Percentiles rank a stretch among this genome's conserved stretches.
phyloP scores from a whole-genome alignment of 2,888 invertebrate genomes.

The Drosophila borborema region DNA sequence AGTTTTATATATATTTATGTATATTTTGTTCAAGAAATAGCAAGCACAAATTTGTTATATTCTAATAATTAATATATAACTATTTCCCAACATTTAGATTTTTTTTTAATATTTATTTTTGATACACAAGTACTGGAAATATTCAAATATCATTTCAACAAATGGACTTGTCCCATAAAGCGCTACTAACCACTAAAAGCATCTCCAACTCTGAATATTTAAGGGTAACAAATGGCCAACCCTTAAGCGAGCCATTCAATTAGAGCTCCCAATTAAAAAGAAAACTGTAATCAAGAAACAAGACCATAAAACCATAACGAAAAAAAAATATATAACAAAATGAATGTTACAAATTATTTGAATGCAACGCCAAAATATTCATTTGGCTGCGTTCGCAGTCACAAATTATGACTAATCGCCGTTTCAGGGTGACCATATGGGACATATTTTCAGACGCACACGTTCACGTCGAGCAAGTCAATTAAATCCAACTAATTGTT shows the following conservation, averaged over 20 bases:
- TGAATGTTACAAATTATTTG: conserved; percentile 39
- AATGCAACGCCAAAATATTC: conserved; percentile 32
- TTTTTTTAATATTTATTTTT: too few species aligned
- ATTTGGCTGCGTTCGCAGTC: conserved; percentile 23
- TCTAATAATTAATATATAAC: too few species aligned
- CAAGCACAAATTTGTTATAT: too few species aligned
- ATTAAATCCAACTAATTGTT: conserved; percentile 53
- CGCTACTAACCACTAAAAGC: not conserved
- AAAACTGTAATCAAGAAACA: conserved; percentile 41
- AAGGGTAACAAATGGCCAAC: conserved; percentile 45
- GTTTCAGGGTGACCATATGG: conserved; percentile 54
- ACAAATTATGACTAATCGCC: conserved; percentile 63
- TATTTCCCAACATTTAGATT: too few species aligned
- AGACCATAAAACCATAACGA: conserved; percentile 43
- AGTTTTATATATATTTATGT: too few species aligned
- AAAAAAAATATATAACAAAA: conserved; percentile 31
- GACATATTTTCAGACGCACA: conserved; percentile 41
- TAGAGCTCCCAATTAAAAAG: conserved; percentile 26
- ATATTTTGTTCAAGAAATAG: too few species aligned
- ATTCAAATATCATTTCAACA: not conserved
- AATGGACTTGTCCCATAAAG: not conserved
- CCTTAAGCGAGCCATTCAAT: conserved; percentile 44
- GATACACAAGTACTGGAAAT: not conserved
- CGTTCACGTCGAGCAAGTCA: conserved; percentile 30
- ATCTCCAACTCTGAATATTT: conserved; percentile 1